A percentile compares a stretch with the other conserved stretches of the same genome.
phyloP scores from a whole-genome alignment of 2,797 vertebrate species.

The Gymnothorax javanicus region DNA sequence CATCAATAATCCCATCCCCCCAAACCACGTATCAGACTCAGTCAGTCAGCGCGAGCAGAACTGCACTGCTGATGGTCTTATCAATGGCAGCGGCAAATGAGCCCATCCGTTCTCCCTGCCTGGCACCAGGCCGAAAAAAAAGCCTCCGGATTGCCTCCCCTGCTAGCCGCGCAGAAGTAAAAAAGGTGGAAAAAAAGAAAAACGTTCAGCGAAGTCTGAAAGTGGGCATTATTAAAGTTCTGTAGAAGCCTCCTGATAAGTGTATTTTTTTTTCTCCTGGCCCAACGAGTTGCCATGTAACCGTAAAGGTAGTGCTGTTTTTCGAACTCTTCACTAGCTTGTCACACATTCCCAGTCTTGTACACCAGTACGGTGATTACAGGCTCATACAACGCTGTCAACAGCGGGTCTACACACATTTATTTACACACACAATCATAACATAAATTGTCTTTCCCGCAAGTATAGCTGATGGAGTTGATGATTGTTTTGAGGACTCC shows the following conservation, averaged over 20 bases:
- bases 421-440: neutral
- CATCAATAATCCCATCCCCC: slow-evolving; percentile 61
- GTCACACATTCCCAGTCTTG: neutral
- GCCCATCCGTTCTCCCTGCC: slow-evolving; percentile 25
- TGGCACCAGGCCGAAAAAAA: slow-evolving; percentile 22
- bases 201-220: slow-evolving; percentile 25
- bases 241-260: slow-evolving; percentile 14
- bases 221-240: slow-evolving; percentile 21
- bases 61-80: slow-evolving; percentile 46
- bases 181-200: neutral
- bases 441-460: neutral
- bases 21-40: slow-evolving; percentile 22
- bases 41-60: slow-evolving; percentile 61
- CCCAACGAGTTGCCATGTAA: neutral
- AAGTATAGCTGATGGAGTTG: neutral
- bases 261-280: neutral
- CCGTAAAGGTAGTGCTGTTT: slow-evolving; percentile 1
- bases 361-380: slow-evolving; percentile 3
- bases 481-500: neutral
- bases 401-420: slow-evolving; percentile 48
- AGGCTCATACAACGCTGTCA: slow-evolving; percentile 52
- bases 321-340: slow-evolving; percentile 5
- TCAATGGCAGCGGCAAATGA: slow-evolving; percentile 19
- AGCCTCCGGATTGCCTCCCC: slow-evolving; percentile 20
- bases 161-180: neutral